Evolutionary conservation across 2,113 vertebrate genomes (phyloP), one percentile per base, ranked within the genome.

Genomic region (Otus sunia): DNA sequence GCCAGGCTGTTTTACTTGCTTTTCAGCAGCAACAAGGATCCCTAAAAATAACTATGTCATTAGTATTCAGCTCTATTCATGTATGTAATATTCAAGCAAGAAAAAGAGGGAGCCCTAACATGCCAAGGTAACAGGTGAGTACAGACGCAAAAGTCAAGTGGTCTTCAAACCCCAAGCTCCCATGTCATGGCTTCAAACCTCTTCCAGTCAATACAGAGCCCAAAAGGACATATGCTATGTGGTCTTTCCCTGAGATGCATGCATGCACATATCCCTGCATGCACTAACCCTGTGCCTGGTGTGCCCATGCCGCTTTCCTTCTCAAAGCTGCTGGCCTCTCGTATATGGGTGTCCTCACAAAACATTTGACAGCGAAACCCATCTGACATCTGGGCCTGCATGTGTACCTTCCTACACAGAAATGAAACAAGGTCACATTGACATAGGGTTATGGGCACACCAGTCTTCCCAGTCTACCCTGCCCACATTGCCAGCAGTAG

Each of bases 231-330:
- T 39, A 26, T 7, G 12, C 2, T 16, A 8, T 39, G 32, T 30
- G 19, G 8, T 66, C 14, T 58, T 58, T 74, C 47, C 23, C 67
- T 32, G 25, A 79, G 8, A 45, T 6, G 15, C 15, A 16, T 21
- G 5, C 5, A 29, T 6, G 2, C 15, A 16, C 3, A 0, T 8
- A 22, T 43, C 19, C 11, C 34, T 67, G 8, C 6, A 2, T 22
- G 12, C 45, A 6, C 13, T 59, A 41, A 55, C 12, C 32, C 47
- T 22, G 14, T 18, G 20, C 13, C 13, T 26, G 4, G 29, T 64
- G 34, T 6, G 5, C 5, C 5, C 25, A 39, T 77, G 27, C 36
- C 60, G 34, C 55, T 92, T 74, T 8, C 15, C 34, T 67, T 9
- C 30, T 66, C 50, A 36, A 19, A 62, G 34, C 12, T 66, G 2